Conservation (phyloP, 2,797 vertebrate genomes). For the Hephaestus fuliginosus region DNA sequence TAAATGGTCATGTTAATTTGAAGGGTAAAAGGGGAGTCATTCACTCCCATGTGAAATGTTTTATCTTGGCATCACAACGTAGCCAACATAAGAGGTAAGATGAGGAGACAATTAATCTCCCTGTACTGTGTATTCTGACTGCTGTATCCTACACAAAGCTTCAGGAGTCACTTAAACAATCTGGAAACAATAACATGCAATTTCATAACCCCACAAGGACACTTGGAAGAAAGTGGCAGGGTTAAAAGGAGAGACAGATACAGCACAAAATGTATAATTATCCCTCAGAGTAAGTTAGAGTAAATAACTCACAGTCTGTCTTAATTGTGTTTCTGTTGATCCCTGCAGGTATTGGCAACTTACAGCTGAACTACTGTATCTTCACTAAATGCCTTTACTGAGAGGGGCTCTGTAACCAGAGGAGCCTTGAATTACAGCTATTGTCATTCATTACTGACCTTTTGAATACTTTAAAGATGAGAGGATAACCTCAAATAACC, state of each 20-base stretch:
- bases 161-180: slow-evolving; percentile 19
- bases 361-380: slow-evolving; percentile 14
- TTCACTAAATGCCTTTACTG: slow-evolving; percentile 10
- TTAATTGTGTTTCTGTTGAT: slow-evolving; percentile 12
- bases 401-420: slow-evolving; percentile 1
- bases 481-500: slow-evolving; percentile 15
- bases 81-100: not conserved
- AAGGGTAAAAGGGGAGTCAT: slow-evolving; percentile 16
- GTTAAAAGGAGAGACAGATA: slow-evolving; percentile 18
- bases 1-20: slow-evolving; percentile 3
- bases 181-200: slow-evolving; percentile 25
- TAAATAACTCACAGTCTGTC: slow-evolving; percentile 20
- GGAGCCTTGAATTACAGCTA: slow-evolving; percentile 7
- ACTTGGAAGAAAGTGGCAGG: slow-evolving; percentile 27
- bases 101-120: not conserved
- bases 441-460: slow-evolving; percentile 5
- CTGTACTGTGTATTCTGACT: not conserved
- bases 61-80: slow-evolving; percentile 17
- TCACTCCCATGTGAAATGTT: slow-evolving; percentile 30
- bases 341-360: slow-evolving; percentile 8
- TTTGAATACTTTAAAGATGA: slow-evolving; percentile 24
- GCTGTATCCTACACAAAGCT: slow-evolving; percentile 20
- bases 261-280: slow-evolving; percentile 16
- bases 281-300: slow-evolving; percentile 4
- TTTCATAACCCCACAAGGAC: slow-evolving; percentile 20